phyloP scores from a whole-genome alignment of 1,140 invertebrate species.

The Pogonomyrmex californicus region DNA sequence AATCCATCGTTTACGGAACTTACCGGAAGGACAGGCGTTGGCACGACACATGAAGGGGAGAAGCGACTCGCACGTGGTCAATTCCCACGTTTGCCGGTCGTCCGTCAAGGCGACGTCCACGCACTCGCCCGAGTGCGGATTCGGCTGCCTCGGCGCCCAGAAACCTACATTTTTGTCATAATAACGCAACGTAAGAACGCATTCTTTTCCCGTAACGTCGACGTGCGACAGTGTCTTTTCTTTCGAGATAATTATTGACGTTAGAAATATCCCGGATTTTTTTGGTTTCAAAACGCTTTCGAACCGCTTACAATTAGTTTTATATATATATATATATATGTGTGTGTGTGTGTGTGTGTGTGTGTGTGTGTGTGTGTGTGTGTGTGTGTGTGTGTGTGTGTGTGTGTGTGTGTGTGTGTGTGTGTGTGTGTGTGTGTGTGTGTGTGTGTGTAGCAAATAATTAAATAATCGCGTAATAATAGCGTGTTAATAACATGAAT shows the following conservation, averaged over 20 bases:
- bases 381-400: no score
- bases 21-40: conserved; percentile 96
- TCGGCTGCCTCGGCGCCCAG: conserved; percentile 95
- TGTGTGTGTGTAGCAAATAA: not conserved
- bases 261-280: not conserved
- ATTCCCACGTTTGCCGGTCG: conserved; percentile 95
- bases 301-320: no score
- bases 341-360: no score
- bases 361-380: no score
- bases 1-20: conserved; percentile 61
- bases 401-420: no score
- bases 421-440: no score
- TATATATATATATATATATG: not conserved
- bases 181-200: not conserved
- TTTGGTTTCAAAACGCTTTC: not conserved
- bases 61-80: conserved; percentile 97
- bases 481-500: not conserved
- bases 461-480: not conserved
- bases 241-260: not conserved
- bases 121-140: conserved; percentile 95
- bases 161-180: conserved; percentile 89
- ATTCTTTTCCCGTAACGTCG: not conserved
- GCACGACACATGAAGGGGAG: conserved; percentile 97
- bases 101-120: conserved; percentile 93
- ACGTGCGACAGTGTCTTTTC: not conserved